Conservation (phyloP, 2,888 invertebrate genomes). For the Ennomos quercinarius region DNA sequence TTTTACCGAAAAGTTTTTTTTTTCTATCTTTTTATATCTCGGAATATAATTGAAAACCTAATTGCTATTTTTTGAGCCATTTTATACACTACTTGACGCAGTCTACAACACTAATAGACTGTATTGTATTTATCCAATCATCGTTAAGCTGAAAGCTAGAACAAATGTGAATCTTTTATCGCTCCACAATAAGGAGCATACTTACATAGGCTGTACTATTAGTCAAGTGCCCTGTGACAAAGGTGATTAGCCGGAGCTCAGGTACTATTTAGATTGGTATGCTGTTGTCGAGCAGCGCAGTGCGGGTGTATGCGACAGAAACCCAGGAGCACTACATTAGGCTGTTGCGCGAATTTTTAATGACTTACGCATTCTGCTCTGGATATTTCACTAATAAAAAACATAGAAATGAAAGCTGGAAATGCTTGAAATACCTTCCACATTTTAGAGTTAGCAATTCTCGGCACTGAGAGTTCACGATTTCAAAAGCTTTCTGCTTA, state of each 20-base stretch:
- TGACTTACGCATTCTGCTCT: conserved; percentile 35
- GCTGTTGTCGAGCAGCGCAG: conserved; percentile 55
- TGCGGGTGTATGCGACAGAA: conserved; percentile 57
- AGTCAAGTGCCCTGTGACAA: no score
- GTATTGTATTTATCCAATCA: no score
- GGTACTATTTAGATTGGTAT: conserved; percentile 4
- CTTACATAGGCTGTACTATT: no score
- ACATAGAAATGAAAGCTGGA: conserved; percentile 13
- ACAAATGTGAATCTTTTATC: no score
- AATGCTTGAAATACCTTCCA: conserved; percentile 22
- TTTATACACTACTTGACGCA: no score
- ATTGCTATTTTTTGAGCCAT: no score
- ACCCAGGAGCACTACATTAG: conserved; percentile 35
- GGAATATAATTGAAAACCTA: no score
- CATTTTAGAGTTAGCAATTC: conserved; percentile 15
- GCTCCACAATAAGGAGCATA: no score
- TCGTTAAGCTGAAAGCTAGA: no score
- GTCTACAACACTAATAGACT: no score
- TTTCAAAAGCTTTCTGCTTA: background rate
- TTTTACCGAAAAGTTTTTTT: no score
- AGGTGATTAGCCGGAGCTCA: background rate
- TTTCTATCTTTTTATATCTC: no score
- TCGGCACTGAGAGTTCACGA: background rate
- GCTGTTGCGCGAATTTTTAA: conserved; percentile 36
- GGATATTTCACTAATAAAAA: conserved; percentile 38